Evolutionary conservation across 2,797 vertebrate species (phyloP), one percentile per base, ranked within the genome.

Genomic region (Mus caroli): DNA sequence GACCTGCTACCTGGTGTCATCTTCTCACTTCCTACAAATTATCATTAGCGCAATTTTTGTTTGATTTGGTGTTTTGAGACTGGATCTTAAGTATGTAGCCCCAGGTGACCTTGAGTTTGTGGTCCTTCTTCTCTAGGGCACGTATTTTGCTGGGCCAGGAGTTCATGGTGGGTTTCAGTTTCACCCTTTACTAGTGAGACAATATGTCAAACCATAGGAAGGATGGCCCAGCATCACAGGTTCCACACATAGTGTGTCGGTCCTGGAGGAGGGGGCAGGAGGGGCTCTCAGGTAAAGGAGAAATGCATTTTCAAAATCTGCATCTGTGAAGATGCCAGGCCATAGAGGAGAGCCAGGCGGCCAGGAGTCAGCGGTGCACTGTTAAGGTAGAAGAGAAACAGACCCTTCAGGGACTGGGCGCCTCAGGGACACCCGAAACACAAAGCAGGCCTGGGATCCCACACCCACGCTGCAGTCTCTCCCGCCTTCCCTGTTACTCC

Each of bases 321-420:
- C 11, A 6, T 71, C 88, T 82, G 91, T 83, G 20, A 83, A 71
- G 87, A 90, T 69, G 80, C 15, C 9, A 77, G 62, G 85, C 54
- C 90, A 60, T 58, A 4, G 0, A 62, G 71, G 73, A 79, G 50
- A 69, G 50, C 17, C 6, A 60, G 58, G 58, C 22, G 0, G 69
- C 0, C 10, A 60, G 86, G 11, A 37, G 0, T 1, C 76, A 76
- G 84, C 0, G 50, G 80, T 52, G 77, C 1, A 73, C 52, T 20
- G 86, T 92, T 54, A 26, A 7, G 56, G 60, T 6, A 20, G 82
- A 77, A 80, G 90, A 91, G 90, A 95, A 90, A 80, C 89, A 19
- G 64, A 91, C 40, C 62, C 64, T 3, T 82, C 92, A n/a, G 14
- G 56, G 54, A 62, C 71, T 26, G 54, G 71, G 10, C 34, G 31